A percentile compares a stretch with the other conserved stretches of the same genome.
These are phyloP conservation scores for Hermaeophaga mercurialis DNA, from an alignment of 2,888 invertebrate genomes.

Conservation along the genomic window DNA sequence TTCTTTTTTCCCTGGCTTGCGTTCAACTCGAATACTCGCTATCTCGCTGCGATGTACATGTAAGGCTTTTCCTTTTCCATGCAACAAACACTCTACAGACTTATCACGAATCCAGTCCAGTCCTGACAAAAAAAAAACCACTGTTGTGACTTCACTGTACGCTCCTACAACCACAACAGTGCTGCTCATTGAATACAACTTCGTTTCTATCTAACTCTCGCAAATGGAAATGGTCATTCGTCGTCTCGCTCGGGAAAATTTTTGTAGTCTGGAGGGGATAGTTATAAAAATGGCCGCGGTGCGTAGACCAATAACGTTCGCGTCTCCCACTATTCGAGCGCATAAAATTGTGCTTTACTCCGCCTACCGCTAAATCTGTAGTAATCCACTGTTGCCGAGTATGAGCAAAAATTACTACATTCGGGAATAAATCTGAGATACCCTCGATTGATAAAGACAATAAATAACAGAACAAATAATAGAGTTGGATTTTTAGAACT, in stretches of 20 bases:
- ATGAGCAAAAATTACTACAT: not conserved
- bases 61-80: slow-evolving; percentile 1
- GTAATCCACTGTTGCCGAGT: slow-evolving; percentile 9
- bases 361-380: slow-evolving; percentile 18
- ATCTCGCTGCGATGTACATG: slow-evolving; percentile 10
- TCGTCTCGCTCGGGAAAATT: not conserved
- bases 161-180: slow-evolving; percentile 22
- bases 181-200: slow-evolving; percentile 21
- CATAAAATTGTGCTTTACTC: slow-evolving; percentile 11
- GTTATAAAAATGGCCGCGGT: slow-evolving; percentile 32
- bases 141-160: slow-evolving; percentile 7
- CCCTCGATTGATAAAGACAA: too few relatives aligned
- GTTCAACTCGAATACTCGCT: not conserved
- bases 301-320: slow-evolving; percentile 16
- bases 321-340: slow-evolving; percentile 14
- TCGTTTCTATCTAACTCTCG: slow-evolving; percentile 7
- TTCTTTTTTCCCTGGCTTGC: slow-evolving; percentile 1
- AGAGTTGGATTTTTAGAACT: too few relatives aligned
- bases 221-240: not conserved
- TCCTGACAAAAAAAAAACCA: slow-evolving; percentile 12
- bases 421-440: too few relatives aligned
- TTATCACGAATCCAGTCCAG: slow-evolving; percentile 16
- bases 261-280: slow-evolving; percentile 12
- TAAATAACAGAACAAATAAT: too few relatives aligned
- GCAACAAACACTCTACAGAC: not conserved